These are phyloP conservation scores for Molothrus ater DNA, from an alignment of 2,797 vertebrate species.

Conservation along the genomic window DNA sequence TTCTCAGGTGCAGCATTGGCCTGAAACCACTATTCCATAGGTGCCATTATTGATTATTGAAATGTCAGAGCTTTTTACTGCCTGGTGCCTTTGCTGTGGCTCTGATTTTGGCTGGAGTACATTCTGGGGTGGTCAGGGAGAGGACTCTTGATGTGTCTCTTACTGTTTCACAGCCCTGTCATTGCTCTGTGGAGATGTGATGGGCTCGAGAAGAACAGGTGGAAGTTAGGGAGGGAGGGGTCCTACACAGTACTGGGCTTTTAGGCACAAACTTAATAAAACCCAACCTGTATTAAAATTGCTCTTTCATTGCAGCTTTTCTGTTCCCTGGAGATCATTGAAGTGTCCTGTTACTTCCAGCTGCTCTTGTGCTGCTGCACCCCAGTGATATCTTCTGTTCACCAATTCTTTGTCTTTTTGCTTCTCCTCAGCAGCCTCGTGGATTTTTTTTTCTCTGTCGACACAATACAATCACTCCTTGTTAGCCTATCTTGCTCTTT, in stretches of 20 bases:
- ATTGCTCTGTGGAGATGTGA: not conserved
- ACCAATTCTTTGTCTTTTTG: not conserved
- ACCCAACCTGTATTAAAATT: not conserved
- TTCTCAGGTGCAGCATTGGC: not conserved
- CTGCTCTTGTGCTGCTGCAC: not conserved
- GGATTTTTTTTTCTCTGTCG: not conserved
- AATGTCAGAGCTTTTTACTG: not conserved
- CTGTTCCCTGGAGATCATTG: not conserved
- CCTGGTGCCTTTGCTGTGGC: not conserved
- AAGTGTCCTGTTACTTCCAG: not conserved
- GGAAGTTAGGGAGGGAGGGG: not conserved
- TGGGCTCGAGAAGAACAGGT: not conserved
- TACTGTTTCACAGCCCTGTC: rapidly evolving
- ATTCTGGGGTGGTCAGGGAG: not conserved
- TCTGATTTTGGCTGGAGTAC: not conserved
- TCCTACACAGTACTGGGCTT: not conserved
- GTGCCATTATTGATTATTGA: not conserved
- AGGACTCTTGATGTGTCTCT: not conserved
- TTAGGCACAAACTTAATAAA: not conserved
- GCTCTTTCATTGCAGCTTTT: not conserved
- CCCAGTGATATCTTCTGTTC: not conserved
- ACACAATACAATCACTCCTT: conserved; percentile 4
- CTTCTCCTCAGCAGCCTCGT: not conserved
- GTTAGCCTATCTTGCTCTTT: conserved; percentile 45
- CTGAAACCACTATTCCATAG: not conserved